A percentile compares a stretch with the other conserved stretches of the same genome.
phyloP scores from a whole-genome alignment of 2,113 vertebrate genomes.

The Strigops habroptila region DNA sequence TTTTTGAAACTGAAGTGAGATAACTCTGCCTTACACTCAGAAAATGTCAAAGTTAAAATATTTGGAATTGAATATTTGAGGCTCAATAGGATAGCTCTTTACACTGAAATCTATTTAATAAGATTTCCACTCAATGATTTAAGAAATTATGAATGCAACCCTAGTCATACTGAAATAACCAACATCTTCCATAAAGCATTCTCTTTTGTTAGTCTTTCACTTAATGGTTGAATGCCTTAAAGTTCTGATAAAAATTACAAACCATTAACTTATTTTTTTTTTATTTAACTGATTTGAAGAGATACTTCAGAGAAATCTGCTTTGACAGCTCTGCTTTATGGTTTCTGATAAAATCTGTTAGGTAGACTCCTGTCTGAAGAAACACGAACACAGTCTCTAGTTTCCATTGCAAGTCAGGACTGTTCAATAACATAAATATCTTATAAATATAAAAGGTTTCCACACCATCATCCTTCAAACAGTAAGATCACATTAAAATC shows the following conservation, averaged over 20 bases:
- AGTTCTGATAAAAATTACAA: not conserved
- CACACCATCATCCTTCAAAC: not conserved
- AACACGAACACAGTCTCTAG: not conserved
- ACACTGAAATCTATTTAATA: not conserved
- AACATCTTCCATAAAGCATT: not conserved
- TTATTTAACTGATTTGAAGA: not conserved
- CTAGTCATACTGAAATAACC: not conserved
- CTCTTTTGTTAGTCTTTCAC: not conserved
- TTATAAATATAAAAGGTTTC: constrained; percentile 1
- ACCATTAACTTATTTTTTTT: not conserved
- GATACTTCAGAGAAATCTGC: not conserved
- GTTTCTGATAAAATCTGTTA: not conserved
- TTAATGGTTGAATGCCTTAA: not conserved
- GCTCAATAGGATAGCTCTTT: not conserved
- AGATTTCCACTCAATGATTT: not conserved
- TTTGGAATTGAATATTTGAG: not conserved
- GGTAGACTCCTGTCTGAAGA: not conserved
- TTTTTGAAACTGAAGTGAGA: not conserved
- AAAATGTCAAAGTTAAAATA: not conserved
- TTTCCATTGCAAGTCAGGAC: not conserved
- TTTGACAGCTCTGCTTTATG: not conserved
- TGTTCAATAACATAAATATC: not conserved
- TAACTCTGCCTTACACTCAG: not conserved
- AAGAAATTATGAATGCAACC: not conserved
- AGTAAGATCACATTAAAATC: not conserved